Percentiles rank a stretch among this genome's conserved stretches.
These are phyloP conservation scores for Pollachius pollachius DNA, from an alignment of 2,113 vertebrate genomes.

Conservation along the genomic window DNA sequence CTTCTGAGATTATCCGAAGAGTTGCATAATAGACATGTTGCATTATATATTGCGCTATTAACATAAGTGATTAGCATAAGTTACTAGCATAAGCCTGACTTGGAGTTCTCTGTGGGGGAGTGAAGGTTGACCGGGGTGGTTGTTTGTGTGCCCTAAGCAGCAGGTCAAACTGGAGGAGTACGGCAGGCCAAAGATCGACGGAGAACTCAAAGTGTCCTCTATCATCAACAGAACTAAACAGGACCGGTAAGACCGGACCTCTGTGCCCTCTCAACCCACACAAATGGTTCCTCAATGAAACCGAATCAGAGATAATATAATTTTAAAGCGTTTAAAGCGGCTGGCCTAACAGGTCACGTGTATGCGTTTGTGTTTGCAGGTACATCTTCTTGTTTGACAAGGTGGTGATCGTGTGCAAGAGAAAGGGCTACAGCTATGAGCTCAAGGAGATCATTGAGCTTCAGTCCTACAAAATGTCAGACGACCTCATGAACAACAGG, in stretches of 20 bases:
- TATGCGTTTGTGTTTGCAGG: constrained; percentile 65
- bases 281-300: too few relatives aligned
- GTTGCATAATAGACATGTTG: too few relatives aligned
- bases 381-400: constrained; percentile 98
- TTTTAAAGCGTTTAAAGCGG: too few relatives aligned
- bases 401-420: constrained; percentile 96
- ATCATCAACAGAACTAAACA: constrained; percentile 95
- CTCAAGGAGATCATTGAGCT: constrained; percentile 96
- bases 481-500: constrained; percentile 94
- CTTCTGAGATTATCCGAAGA: too few relatives aligned
- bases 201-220: constrained; percentile 93
- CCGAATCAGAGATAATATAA: too few relatives aligned
- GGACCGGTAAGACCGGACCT: constrained; percentile 80
- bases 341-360: too few relatives aligned
- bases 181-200: constrained; percentile 94
- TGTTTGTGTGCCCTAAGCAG: constrained; percentile 66
- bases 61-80: background rate
- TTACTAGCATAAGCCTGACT: constrained; percentile 3
- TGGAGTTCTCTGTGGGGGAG: constrained; percentile 2
- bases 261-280: background rate
- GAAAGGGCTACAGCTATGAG: constrained; percentile 93
- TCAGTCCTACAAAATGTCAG: constrained; percentile 91
- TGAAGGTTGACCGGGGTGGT: too few relatives aligned
- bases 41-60: background rate
- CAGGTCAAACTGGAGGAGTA: constrained; percentile 95